phyloP scores from a whole-genome alignment of 2,797 vertebrate species.

The Acomys russatus region DNA sequence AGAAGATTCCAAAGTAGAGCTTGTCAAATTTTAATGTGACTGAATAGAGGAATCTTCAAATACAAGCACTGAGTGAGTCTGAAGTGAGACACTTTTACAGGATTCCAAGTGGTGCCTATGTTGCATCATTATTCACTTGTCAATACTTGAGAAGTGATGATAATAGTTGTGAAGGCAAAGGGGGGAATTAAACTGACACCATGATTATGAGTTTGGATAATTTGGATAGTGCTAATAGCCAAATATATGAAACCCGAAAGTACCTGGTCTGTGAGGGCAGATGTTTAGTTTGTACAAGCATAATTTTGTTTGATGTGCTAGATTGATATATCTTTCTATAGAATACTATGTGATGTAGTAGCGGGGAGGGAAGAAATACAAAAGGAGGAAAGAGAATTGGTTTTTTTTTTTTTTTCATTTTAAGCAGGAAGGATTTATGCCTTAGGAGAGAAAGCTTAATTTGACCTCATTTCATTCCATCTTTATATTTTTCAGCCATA shows the following conservation, averaged over 20 bases:
- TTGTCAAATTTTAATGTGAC: constrained; percentile 37
- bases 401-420: constrained; percentile 67
- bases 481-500: constrained; percentile 75
- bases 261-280: constrained; percentile 3
- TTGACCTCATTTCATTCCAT: constrained; percentile 61
- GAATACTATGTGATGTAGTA: constrained; percentile 10
- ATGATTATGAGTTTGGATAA: neutral
- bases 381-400: constrained; percentile 15
- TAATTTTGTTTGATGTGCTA: constrained; percentile 29
- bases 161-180: neutral
- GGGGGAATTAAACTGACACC: neutral
- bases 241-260: constrained; percentile 53
- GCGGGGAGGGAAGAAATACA: neutral
- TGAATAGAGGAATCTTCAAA: constrained; percentile 17
- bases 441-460: constrained; percentile 65
- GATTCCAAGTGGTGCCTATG: neutral
- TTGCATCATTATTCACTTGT: neutral
- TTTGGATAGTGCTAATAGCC: neutral
- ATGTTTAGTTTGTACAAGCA: neutral
- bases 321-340: constrained; percentile 42
- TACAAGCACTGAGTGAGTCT: constrained; percentile 2
- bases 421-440: constrained; percentile 50
- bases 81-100: constrained; percentile 11
- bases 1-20: neutral
- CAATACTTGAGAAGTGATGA: neutral